Conservation (phyloP, 2,888 invertebrate genomes). For the Sarcophaga caerulescens region DNA sequence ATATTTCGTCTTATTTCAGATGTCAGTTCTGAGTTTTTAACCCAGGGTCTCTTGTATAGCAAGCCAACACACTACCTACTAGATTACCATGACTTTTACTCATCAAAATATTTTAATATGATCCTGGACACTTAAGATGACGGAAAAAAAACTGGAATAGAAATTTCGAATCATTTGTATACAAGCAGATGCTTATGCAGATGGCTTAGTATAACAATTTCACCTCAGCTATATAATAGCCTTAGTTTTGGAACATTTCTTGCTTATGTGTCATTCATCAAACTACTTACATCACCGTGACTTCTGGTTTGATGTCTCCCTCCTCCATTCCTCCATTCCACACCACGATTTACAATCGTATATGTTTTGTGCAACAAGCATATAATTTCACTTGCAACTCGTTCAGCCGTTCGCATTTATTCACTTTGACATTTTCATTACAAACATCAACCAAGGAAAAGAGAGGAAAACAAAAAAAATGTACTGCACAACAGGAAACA, state of each 20-base stretch:
- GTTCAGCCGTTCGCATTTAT: slow-evolving; percentile 53
- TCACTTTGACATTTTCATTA: slow-evolving; percentile 61
- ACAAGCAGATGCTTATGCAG: no score
- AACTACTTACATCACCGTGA: slow-evolving; percentile 49
- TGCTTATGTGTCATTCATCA: slow-evolving; percentile 58
- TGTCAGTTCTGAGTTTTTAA: no score
- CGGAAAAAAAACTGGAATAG: no score
- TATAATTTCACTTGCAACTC: slow-evolving; percentile 51
- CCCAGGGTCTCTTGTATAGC: no score
- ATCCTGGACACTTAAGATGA: no score
- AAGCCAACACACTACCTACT: no score
- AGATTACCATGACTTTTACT: no score
- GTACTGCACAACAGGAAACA: background rate
- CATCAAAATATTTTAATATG: no score
- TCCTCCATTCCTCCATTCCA: no score
- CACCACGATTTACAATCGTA: background rate
- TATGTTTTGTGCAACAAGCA: slow-evolving; percentile 56
- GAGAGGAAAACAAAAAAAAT: background rate
- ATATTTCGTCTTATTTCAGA: no score
- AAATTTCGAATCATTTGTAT: no score
- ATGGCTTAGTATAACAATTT: background rate
- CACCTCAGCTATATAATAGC: background rate
- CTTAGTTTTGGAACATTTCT: slow-evolving; percentile 9
- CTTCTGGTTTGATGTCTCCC: slow-evolving; percentile 16
- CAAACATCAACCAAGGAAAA: slow-evolving; percentile 48